Evolutionary conservation across 2,797 vertebrate species (phyloP).

Genomic region (Pangasius mekongensis): DNA sequence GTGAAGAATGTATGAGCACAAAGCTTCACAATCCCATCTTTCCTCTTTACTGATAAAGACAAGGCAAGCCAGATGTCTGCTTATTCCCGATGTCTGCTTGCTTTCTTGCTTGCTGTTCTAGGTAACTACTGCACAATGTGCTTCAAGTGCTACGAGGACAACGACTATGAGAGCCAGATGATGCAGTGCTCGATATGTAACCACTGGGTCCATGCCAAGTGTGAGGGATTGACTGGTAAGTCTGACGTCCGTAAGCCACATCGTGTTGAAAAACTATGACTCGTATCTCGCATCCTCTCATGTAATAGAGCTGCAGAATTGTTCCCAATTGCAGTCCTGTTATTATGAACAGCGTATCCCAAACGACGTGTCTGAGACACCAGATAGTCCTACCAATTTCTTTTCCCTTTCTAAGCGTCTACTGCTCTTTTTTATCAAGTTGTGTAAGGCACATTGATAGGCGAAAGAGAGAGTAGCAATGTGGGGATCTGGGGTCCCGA

Average conservation of each 20-base stretch:
- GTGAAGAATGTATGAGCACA: not conserved
- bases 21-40: not conserved
- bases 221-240: constrained; percentile 88
- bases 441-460: not conserved
- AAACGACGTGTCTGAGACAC: too few relatives aligned
- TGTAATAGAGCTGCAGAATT: not conserved
- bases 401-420: not conserved
- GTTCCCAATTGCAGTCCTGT: too few relatives aligned
- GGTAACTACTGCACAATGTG: constrained; percentile 95
- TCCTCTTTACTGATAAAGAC: not conserved
- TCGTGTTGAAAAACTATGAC: not conserved
- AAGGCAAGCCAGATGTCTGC: not conserved
- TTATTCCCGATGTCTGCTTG: not conserved
- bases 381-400: not conserved
- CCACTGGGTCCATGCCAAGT: constrained; percentile 93
- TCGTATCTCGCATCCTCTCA: not conserved
- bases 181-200: constrained; percentile 92
- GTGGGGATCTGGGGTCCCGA: not conserved
- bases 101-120: constrained; percentile 54
- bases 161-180: constrained; percentile 93
- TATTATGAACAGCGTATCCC: not conserved
- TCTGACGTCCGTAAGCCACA: not conserved
- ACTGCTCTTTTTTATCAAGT: not conserved
- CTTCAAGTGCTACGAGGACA: constrained; percentile 93
- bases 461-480: not conserved